Conservation (phyloP, 2,888 invertebrate genomes). For the Drosophila dives region DNA sequence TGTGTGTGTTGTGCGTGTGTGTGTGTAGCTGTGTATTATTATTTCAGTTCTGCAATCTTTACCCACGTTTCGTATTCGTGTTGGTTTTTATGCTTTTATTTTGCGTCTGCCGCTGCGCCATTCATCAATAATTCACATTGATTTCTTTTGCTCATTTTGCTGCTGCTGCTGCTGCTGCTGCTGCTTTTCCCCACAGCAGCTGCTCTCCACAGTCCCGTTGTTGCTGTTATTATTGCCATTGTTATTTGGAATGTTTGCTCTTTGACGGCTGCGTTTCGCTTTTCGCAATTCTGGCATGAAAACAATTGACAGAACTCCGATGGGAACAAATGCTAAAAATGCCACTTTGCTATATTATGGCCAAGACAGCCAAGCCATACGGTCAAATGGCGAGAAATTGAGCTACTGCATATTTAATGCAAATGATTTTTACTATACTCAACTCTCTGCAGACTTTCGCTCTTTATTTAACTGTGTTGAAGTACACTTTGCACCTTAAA, state of each 20-base stretch:
- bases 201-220: conserved; percentile 4
- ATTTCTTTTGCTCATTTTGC: conserved; percentile 56
- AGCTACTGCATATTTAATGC: conserved; percentile 45
- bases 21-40: conserved; percentile 58
- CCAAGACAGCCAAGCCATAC: conserved; percentile 7
- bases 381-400: conserved; percentile 22
- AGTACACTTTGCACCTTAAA: conserved; percentile 11
- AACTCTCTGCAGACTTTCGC: background rate
- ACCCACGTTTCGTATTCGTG: conserved; percentile 57
- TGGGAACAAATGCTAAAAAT: conserved; percentile 38
- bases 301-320: conserved; percentile 63
- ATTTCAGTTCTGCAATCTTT: conserved; percentile 71
- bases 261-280: conserved; percentile 33
- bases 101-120: conserved; percentile 56
- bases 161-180: background rate
- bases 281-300: conserved; percentile 51
- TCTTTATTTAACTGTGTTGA: background rate
- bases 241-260: conserved; percentile 41
- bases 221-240: background rate
- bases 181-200: background rate
- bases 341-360: conserved; percentile 36
- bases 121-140: conserved; percentile 82
- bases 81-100: conserved; percentile 49
- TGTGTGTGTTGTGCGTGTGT: conserved; percentile 15
- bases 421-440: conserved; percentile 15